Evolutionary conservation across 2,797 vertebrate genomes (phyloP), one percentile per base, ranked within the genome.

Genomic region (Anguilla obscura): DNA sequence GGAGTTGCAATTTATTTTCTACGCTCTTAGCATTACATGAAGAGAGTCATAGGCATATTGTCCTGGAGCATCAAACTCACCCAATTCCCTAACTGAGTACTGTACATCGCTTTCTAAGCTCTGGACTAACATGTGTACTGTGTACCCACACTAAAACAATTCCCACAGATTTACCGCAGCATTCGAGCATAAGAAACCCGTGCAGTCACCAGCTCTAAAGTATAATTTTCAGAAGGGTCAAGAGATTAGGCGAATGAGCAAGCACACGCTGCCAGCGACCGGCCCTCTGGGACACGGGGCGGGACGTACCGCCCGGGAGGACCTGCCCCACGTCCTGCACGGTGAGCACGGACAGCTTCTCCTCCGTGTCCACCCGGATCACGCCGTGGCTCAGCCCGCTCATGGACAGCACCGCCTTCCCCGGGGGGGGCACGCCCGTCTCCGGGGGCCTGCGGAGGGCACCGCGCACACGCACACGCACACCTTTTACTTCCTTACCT

Each of bases 241-340:
- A 9, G 6, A 66, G 21, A 8, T n/a, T 27, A n/a, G 21, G n/a
- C 24, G n/a, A 7, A 66, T 66, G 1, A 27, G 36, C 36, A 3
- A 40, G 36, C 36, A 40, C 36, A 40, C 36, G 36, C 36, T 3
- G 36, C 36, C 2, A 40, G 36, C 0, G 36, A 40, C 56, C 18
- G 58, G 58, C 36, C 76, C 18, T 80, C 30, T 58, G 3, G 76
- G 56, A n/a, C 36, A 74, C 2, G 45, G 24, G 21, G 16, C 2
- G 7, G 85, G 33, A 90, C 90, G 90, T 92, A 99, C 98, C 98
- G 97, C 97, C 98, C 83, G 98, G 98, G 97, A 99, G 97, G 89
- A 97, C 97, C 92, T 98, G 97, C 52, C 98, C 98, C 27, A 99
- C 98, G 54, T 99, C 98, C 95, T 99, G 98, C 87, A 99, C 97